These are phyloP conservation scores for Channa argus DNA, from an alignment of 2,113 vertebrate species.

Conservation along the genomic window DNA sequence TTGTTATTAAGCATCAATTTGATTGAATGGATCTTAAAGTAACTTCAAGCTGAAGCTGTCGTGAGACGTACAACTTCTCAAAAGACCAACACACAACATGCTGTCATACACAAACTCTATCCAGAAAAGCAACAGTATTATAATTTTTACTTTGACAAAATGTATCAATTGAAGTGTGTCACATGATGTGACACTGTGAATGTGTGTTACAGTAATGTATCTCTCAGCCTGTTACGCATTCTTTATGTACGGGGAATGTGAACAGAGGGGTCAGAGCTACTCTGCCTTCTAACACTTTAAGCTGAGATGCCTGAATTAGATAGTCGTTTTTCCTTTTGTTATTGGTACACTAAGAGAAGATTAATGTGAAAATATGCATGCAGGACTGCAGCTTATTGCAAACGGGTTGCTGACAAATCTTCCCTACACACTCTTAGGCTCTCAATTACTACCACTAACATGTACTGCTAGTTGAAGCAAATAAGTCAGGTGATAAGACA, in stretches of 20 bases:
- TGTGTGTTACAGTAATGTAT: background rate
- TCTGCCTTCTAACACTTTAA: background rate
- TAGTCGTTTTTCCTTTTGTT: no score
- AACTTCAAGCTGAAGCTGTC: background rate
- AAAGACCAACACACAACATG: background rate
- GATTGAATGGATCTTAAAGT: background rate
- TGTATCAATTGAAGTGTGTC: background rate
- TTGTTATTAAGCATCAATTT: no score
- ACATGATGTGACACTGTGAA: background rate
- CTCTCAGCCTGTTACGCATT: background rate
- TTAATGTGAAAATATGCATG: background rate
- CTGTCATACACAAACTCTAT: no score
- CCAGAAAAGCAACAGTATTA: background rate
- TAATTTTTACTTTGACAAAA: background rate
- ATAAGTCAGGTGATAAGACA: background rate
- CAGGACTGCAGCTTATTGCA: background rate
- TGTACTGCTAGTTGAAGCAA: background rate
- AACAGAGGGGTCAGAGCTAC: background rate
- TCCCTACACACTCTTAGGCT: background rate
- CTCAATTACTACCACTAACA: background rate
- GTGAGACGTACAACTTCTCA: background rate
- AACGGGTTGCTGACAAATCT: background rate
- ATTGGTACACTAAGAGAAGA: slow-evolving; percentile 1
- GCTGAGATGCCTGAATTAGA: no score
- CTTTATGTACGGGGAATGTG: background rate